A percentile compares a stretch with the other conserved stretches of the same genome.
These are phyloP conservation scores for Labeo catla DNA, from an alignment of 2,113 vertebrate species.

Conservation along the genomic window DNA sequence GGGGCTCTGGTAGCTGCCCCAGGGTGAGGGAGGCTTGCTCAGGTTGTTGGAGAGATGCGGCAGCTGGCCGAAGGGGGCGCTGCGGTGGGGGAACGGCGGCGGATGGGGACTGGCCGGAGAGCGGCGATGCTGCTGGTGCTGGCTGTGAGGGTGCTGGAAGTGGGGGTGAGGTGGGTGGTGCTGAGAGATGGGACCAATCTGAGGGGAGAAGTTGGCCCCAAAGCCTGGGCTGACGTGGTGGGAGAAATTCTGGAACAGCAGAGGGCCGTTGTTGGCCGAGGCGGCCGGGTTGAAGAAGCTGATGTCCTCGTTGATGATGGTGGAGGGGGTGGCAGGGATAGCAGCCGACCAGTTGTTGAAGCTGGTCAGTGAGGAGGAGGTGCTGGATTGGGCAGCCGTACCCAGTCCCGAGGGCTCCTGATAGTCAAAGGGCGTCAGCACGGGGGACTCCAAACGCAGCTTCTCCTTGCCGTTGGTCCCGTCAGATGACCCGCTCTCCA, in stretches of 20 bases:
- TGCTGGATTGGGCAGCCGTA: conserved; percentile 88
- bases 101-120: conserved; percentile 97
- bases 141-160: conserved; percentile 95
- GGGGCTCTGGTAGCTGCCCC: conserved; percentile 98
- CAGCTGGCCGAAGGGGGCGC: conserved; percentile 95
- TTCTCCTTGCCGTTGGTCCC: conserved; percentile 91
- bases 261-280: conserved; percentile 93
- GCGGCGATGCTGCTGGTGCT: conserved; percentile 97
- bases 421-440: conserved; percentile 95
- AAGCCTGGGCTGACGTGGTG: conserved; percentile 98
- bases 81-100: conserved; percentile 92
- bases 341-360: conserved; percentile 99
- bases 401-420: conserved; percentile 92
- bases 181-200: conserved; percentile 96
- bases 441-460: conserved; percentile 94
- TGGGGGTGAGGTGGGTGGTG: conserved; percentile 97
- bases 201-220: conserved; percentile 96
- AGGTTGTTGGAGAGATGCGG: conserved; percentile 97
- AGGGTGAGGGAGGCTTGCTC: conserved; percentile 97
- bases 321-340: conserved; percentile 92
- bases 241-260: conserved; percentile 99
- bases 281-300: conserved; percentile 96
- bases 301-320: conserved; percentile 96
- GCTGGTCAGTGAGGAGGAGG: conserved; percentile 92
- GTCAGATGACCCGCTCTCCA: conserved; percentile 85